Evolutionary conservation across 2,113 vertebrate species (phyloP).

Genomic region (Acrocephalus arundinaceus): DNA sequence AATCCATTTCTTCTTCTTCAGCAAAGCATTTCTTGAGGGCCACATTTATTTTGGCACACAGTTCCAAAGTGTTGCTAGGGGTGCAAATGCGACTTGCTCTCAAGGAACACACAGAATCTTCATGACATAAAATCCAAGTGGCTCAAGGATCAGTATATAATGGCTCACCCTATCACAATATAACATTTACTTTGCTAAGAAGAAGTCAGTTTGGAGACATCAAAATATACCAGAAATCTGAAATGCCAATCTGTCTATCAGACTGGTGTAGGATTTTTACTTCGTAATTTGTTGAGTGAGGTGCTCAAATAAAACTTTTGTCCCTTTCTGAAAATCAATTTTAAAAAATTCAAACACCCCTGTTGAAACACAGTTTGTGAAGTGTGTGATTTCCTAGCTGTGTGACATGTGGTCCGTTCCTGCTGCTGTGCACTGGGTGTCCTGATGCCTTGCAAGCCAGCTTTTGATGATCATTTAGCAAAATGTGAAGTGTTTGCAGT

Average conservation of each 20-base stretch:
- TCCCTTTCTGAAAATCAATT: not conserved
- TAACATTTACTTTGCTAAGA: not conserved
- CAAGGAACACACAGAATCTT: not conserved
- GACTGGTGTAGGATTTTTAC: not conserved
- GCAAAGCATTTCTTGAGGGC: not conserved
- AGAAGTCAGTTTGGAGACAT: not conserved
- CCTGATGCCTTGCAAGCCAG: not conserved
- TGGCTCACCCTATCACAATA: not conserved
- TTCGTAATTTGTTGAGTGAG: not conserved
- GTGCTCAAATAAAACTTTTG: not conserved
- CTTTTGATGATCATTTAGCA: not conserved
- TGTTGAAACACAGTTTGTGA: not conserved
- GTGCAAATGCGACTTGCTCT: not conserved
- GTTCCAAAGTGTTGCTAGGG: not conserved
- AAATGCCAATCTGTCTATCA: accelerated
- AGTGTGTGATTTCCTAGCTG: not conserved
- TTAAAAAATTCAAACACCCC: not conserved
- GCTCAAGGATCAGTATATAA: not conserved
- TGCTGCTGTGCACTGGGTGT: not conserved
- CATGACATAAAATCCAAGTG: not conserved
- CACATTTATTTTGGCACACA: not conserved
- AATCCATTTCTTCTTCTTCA: not conserved
- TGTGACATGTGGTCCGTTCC: not conserved
- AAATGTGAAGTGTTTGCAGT: not conserved
- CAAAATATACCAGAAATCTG: not conserved